Conservation (phyloP, 1,140 invertebrate species). For the Drosophila eugracilis region DNA sequence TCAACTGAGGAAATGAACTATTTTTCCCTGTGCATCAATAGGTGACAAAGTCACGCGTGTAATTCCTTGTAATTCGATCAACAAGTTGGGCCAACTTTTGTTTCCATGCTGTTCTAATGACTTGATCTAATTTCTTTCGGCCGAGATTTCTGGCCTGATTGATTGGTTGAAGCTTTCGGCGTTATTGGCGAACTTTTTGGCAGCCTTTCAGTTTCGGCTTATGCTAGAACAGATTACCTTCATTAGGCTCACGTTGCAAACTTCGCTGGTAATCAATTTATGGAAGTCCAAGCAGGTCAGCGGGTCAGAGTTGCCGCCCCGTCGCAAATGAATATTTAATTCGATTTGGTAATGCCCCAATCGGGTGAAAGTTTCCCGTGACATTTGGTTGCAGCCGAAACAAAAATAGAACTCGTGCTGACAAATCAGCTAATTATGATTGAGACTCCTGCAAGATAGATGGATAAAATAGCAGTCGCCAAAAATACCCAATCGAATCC, state of each 20-base stretch:
- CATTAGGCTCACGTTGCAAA: constrained; percentile 67
- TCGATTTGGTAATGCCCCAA: constrained; percentile 28
- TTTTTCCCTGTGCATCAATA: not conserved
- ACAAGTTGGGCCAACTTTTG: constrained; percentile 67
- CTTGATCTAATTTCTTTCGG: constrained; percentile 57
- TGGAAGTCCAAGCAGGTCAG: constrained; percentile 43
- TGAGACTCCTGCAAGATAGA: constrained; percentile 14
- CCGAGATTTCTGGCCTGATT: constrained; percentile 45
- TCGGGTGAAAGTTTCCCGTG: constrained; percentile 14
- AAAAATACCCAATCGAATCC: constrained; percentile 25
- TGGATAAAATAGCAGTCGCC: constrained; percentile 25
- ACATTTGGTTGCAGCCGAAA: constrained; percentile 25
- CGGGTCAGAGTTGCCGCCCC: constrained; percentile 22
- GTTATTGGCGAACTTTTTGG: constrained; percentile 68
- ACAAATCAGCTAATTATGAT: constrained; percentile 42
- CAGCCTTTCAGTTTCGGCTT: constrained; percentile 27
- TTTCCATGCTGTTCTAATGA: constrained; percentile 47
- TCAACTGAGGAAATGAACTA: too few species aligned
- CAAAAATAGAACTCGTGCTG: constrained; percentile 31
- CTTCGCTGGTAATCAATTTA: constrained; percentile 56
- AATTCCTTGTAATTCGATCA: constrained; percentile 70
- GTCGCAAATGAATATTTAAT: constrained; percentile 35
- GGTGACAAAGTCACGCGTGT: constrained; percentile 19
- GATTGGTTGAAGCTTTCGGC: constrained; percentile 51
- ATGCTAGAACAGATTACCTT: constrained; percentile 58